Conservation (phyloP, 2,888 invertebrate genomes). For the Drosophila algonquin region DNA sequence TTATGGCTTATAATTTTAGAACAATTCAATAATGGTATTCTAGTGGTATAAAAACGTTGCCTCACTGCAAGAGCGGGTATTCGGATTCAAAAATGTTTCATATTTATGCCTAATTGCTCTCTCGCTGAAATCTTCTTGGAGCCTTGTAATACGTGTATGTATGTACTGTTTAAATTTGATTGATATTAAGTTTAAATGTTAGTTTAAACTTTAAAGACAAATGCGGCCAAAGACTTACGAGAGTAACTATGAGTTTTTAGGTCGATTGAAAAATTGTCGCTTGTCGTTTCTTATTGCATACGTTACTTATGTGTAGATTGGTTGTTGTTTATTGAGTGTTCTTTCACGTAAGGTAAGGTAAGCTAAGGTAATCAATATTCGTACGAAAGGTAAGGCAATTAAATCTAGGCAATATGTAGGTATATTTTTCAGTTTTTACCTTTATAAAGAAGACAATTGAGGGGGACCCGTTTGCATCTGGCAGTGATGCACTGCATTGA, state of each 20-base stretch:
- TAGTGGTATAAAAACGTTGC: slow-evolving; percentile 28
- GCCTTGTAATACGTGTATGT: slow-evolving; percentile 9
- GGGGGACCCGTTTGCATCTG: slow-evolving; percentile 74
- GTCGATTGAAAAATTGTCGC: slow-evolving; percentile 53
- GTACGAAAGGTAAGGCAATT: slow-evolving; percentile 46
- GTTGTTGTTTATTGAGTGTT: slow-evolving; percentile 51
- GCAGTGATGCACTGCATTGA: slow-evolving; percentile 78
- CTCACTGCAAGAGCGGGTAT: slow-evolving; percentile 15
- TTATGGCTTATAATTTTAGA: slow-evolving; percentile 1
- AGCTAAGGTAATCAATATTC: slow-evolving; percentile 25
- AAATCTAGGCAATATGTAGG: slow-evolving; percentile 20
- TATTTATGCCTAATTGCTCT: slow-evolving; percentile 7
- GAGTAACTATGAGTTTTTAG: slow-evolving; percentile 20
- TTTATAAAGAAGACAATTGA: slow-evolving; percentile 63
- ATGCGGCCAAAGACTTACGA: slow-evolving; percentile 38
- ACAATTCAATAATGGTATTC: too few species aligned
- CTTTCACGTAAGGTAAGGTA: neutral
- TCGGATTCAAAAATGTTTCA: slow-evolving; percentile 1
- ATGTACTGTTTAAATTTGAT: slow-evolving; percentile 19
- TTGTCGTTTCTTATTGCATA: slow-evolving; percentile 66
- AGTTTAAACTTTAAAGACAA: slow-evolving; percentile 18
- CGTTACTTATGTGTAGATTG: slow-evolving; percentile 53
- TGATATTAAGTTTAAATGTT: slow-evolving; percentile 22
- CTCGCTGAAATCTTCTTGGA: neutral
- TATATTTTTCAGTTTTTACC: slow-evolving; percentile 32